A percentile compares a stretch with the other conserved stretches of the same genome.
These are phyloP conservation scores for Cossypha dichroa DNA, from an alignment of 2,797 vertebrate genomes.

Conservation along the genomic window DNA sequence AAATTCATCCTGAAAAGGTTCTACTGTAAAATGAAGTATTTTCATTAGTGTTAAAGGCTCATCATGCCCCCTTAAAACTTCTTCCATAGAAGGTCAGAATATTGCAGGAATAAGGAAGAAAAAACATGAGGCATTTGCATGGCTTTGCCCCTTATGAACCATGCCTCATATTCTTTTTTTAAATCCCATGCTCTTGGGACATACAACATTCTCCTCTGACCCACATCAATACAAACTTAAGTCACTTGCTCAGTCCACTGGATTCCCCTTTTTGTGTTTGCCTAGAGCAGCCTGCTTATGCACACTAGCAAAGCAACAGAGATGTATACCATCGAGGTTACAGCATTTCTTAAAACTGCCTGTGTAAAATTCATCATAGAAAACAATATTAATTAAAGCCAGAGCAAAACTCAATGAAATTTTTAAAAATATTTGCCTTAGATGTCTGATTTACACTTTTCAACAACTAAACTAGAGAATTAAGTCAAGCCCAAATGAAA, in stretches of 20 bases:
- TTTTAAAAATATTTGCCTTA: background rate
- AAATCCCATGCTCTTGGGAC: background rate
- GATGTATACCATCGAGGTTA: background rate
- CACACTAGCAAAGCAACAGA: background rate
- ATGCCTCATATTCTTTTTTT: background rate
- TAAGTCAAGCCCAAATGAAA: background rate
- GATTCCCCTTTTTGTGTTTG: background rate
- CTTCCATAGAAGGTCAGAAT: background rate
- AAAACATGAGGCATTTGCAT: background rate
- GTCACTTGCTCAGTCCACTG: background rate
- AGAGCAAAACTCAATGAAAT: background rate
- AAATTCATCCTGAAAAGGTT: background rate
- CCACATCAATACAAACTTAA: background rate
- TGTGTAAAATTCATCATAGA: background rate
- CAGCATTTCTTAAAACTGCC: background rate
- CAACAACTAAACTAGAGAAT: background rate
- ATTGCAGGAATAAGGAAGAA: background rate
- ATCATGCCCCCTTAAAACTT: background rate
- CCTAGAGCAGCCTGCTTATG: background rate
- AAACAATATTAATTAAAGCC: constrained; percentile 5
- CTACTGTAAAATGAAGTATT: background rate
- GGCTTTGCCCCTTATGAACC: background rate
- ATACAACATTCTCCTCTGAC: background rate
- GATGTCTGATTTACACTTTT: background rate
- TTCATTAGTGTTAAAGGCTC: background rate